Evolutionary conservation across 2,888 invertebrate genomes (phyloP).

Genomic region (Platycheirus albimanus): DNA sequence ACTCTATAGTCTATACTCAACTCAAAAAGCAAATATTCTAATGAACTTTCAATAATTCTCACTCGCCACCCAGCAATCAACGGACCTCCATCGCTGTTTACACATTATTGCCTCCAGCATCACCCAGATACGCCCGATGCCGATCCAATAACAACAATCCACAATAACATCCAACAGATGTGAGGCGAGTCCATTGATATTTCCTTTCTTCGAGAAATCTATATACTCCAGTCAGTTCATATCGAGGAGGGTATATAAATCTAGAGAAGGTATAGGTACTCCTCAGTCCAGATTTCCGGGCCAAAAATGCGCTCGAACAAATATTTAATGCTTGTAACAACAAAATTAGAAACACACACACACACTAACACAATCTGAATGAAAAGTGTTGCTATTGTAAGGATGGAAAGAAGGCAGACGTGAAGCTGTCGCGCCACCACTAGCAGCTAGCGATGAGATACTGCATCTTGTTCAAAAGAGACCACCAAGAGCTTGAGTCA

Average conservation of each 20-base stretch:
- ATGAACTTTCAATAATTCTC: slow-evolving; percentile 72
- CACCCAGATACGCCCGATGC: slow-evolving; percentile 50
- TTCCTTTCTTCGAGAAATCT: slow-evolving; percentile 38
- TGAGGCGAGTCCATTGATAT: slow-evolving; percentile 63
- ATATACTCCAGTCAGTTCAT: background rate
- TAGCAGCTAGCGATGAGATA: background rate
- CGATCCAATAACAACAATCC: slow-evolving; percentile 44
- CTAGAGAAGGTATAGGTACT: background rate
- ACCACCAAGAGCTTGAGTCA: slow-evolving; percentile 47
- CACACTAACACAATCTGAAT: slow-evolving; percentile 14
- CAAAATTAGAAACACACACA: slow-evolving; percentile 41
- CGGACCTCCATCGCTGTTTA: slow-evolving; percentile 68
- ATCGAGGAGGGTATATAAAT: background rate
- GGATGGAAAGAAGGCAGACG: slow-evolving; percentile 49
- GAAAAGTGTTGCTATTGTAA: background rate
- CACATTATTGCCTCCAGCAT: slow-evolving; percentile 58
- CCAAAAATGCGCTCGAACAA: slow-evolving; percentile 65
- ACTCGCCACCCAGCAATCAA: slow-evolving; percentile 67
- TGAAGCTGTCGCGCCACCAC: slow-evolving; percentile 38
- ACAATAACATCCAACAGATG: slow-evolving; percentile 59
- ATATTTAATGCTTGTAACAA: slow-evolving; percentile 63
- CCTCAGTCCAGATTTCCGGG: slow-evolving; percentile 57
- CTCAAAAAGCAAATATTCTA: slow-evolving; percentile 59
- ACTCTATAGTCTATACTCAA: background rate
- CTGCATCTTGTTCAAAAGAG: slow-evolving; percentile 39